Conservation (phyloP, 2,888 invertebrate species). For the Ecliptopera silaceata region DNA sequence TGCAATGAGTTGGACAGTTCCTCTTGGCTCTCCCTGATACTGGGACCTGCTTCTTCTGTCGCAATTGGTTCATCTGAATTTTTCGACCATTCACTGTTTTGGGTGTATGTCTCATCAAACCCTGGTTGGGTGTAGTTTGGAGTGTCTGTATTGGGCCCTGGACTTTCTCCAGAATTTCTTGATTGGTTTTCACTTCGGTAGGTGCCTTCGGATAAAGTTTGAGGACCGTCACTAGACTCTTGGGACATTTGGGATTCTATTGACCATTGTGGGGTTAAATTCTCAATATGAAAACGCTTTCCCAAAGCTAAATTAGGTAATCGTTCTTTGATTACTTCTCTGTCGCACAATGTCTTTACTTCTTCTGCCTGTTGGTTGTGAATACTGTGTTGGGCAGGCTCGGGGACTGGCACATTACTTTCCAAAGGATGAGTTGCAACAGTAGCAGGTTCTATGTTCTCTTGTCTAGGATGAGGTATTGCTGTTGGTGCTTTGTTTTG, state of each 20-base stretch:
- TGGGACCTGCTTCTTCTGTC: slow-evolving; percentile 47
- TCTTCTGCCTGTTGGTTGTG: slow-evolving; percentile 48
- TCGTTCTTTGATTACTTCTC: slow-evolving; percentile 65
- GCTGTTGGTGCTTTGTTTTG: slow-evolving; percentile 42
- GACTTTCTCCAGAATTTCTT: slow-evolving; percentile 73
- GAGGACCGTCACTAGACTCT: slow-evolving; percentile 85
- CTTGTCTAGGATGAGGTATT: slow-evolving; percentile 35
- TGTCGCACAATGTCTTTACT: slow-evolving; percentile 66
- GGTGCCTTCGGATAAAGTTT: slow-evolving; percentile 84
- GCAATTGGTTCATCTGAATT: slow-evolving; percentile 53
- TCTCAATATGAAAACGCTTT: slow-evolving; percentile 69
- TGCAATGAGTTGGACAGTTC: slow-evolving; percentile 63
- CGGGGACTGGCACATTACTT: slow-evolving; percentile 44
- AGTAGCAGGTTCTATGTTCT: slow-evolving; percentile 38
- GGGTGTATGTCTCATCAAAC: slow-evolving; percentile 54
- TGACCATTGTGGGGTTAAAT: slow-evolving; percentile 85
- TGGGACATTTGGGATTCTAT: slow-evolving; percentile 86
- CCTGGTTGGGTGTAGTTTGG: slow-evolving; percentile 63
- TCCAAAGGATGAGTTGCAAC: slow-evolving; percentile 43
- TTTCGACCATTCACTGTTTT: slow-evolving; percentile 61
- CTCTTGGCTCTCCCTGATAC: slow-evolving; percentile 56
- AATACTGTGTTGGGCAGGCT: slow-evolving; percentile 40
- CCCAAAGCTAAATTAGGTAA: slow-evolving; percentile 74
- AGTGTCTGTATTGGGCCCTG: slow-evolving; percentile 67
- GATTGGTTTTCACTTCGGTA: slow-evolving; percentile 84